Percentiles rank a stretch among this genome's conserved stretches.
Evolutionary conservation across 2,113 vertebrate genomes (phyloP).

Genomic region (Podilymbus podiceps): DNA sequence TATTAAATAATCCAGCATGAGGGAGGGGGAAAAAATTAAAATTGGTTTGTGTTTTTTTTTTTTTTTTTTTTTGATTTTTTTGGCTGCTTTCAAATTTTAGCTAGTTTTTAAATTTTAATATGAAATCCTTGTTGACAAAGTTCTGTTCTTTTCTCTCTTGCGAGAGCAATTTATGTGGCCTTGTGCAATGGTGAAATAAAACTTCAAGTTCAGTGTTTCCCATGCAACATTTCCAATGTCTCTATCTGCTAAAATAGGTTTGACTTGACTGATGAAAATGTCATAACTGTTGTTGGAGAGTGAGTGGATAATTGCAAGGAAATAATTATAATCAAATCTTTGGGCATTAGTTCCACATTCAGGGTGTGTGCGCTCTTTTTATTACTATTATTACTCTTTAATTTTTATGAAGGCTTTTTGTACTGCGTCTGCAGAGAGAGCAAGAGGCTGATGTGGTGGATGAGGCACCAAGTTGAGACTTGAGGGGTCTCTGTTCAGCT

Average conservation of each 20-base stretch:
- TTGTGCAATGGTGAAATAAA: background rate
- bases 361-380: background rate
- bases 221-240: background rate
- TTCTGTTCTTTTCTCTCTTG: background rate
- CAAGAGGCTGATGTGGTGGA: background rate
- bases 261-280: background rate
- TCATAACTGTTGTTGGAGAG: background rate
- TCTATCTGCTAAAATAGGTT: background rate
- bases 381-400: background rate
- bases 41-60: no score
- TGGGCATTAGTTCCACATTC: background rate
- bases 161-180: background rate
- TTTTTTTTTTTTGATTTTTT: background rate
- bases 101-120: background rate
- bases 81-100: no score
- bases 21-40: accelerated
- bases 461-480: background rate
- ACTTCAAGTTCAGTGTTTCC: background rate
- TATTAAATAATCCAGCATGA: background rate
- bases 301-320: background rate
- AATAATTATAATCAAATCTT: background rate
- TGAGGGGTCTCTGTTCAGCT: background rate
- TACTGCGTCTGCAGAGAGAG: background rate
- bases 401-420: background rate
- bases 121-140: background rate